Evolutionary conservation across 2,113 vertebrate species (phyloP).

Genomic region (Calyptomena viridis): DNA sequence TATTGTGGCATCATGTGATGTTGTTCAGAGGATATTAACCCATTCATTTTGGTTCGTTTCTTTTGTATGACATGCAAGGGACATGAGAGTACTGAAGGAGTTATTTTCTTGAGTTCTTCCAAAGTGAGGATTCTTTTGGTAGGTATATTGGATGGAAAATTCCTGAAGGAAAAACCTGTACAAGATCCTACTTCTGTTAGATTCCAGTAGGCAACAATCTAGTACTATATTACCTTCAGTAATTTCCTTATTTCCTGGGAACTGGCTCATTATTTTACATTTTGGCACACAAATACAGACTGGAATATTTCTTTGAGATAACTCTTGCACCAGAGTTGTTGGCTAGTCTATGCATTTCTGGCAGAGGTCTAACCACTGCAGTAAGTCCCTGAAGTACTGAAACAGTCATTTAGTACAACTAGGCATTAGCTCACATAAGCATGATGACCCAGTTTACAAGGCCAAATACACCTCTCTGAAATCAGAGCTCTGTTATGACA

Average conservation of each 20-base stretch:
- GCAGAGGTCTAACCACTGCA: neutral
- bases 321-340: neutral
- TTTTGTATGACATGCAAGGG: neutral
- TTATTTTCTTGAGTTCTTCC: neutral
- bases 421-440: neutral
- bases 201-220: neutral
- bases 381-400: neutral
- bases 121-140: neutral
- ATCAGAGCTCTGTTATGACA: neutral
- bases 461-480: neutral
- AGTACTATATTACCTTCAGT: neutral
- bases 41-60: neutral
- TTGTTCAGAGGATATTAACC: neutral
- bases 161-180: neutral
- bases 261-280: neutral
- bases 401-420: neutral
- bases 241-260: constrained; percentile 1
- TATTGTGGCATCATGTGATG: neutral
- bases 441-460: neutral
- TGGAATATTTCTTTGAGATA: neutral
- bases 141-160: neutral
- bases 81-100: neutral
- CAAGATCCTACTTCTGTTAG: neutral
- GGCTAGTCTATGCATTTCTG: neutral
- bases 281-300: neutral